Evolutionary conservation across 2,113 vertebrate genomes (phyloP), one percentile per base, ranked within the genome.

Genomic region (Corapipo altera): DNA sequence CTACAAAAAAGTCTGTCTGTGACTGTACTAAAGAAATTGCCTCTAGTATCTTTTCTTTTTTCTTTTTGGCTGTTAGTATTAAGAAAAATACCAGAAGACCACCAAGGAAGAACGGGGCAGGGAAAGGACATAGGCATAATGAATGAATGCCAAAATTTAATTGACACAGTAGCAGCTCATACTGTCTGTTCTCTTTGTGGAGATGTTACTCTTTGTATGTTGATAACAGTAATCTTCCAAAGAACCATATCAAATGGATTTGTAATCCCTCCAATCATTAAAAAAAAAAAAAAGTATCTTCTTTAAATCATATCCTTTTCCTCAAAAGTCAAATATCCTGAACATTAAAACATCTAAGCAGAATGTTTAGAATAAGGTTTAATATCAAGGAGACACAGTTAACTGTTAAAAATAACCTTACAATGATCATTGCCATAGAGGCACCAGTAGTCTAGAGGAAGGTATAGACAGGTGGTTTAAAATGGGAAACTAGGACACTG

Each of bases 41-140:
- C 76, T 92, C 82, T 78, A 89, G 91, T 95, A 91, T 94, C 86
- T 95, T 83, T 96, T 85, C 51, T 94, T 96, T 97, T 69, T 85
- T 57, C 15, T 73, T 96, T 91, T 83, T 96, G 85, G 87, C 91
- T 96, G 94, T 95, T 92, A 70, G 70, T 96, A 92, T 97, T 95
- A 96, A 97, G 89, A 88, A 97, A 98, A 98, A 97, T 93, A 97
- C 65, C 90, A 97, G 71, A 95, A 91, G 97, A 98, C 98, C 98
- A 98, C 98, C 98, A 97, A 97, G 75, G 93, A 97, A 97, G 97
- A 97, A 97, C 77, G 91, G 97, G 96, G 95, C 95, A 97, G 84
- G 88, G 94, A 96, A 94, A 96, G 97, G 97, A 97, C 97, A 98
- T 71, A 87, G 75, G 93, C 92, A 97, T 97, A 96, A 97, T 96